Conservation (phyloP, 1,140 invertebrate genomes). For the Hirudo medicinalis region DNA sequence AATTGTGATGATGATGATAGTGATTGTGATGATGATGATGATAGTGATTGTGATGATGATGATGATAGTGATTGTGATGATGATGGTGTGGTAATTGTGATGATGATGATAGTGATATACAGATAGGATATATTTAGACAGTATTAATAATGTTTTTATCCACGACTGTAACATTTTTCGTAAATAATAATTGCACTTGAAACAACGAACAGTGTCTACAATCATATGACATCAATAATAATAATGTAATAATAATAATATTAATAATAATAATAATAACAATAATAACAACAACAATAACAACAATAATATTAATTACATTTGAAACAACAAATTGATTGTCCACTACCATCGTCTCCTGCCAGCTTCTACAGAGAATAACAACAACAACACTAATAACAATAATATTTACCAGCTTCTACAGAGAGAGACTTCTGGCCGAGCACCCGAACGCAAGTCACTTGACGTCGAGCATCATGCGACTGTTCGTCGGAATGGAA, state of each 20-base stretch:
- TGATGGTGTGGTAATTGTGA: background rate
- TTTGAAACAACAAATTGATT: too few relatives aligned
- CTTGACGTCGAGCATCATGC: conserved; percentile 60
- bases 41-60: background rate
- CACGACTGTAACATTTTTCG: too few relatives aligned
- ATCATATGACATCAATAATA: too few relatives aligned
- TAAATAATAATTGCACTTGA: too few relatives aligned
- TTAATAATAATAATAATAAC: too few relatives aligned
- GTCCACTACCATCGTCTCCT: background rate
- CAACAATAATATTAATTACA: background rate
- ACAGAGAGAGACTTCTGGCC: conserved; percentile 61
- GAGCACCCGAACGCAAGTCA: conserved; percentile 57
- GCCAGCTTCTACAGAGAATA: too few relatives aligned
- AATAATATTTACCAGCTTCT: too few relatives aligned
- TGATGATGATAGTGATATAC: background rate
- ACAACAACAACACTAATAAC: too few relatives aligned
- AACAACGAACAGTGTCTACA: too few relatives aligned
- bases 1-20: background rate
- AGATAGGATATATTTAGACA: background rate
- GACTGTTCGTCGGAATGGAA: conserved; percentile 91
- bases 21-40: background rate
- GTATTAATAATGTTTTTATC: too few relatives aligned
- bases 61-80: background rate
- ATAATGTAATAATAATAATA: too few relatives aligned
- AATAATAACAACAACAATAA: background rate